A percentile compares a stretch with the other conserved stretches of the same genome.
These are phyloP conservation scores for Panagrolaimus sp. DNA, from an alignment of 1,140 invertebrate species.

Conservation along the genomic window DNA sequence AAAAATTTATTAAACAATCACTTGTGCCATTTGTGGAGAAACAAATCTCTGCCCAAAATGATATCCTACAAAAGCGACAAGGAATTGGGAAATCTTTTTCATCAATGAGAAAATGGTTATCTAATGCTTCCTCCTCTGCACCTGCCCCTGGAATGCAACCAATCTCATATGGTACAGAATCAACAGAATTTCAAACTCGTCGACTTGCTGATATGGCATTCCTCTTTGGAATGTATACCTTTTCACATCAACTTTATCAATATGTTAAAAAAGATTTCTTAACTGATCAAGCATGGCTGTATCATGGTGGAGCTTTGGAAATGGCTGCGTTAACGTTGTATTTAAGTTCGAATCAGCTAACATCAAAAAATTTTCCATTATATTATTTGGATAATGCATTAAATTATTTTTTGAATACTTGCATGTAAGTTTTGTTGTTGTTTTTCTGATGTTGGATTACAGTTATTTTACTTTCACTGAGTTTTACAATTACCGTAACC, in stretches of 20 bases:
- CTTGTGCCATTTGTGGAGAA: constrained; percentile 28
- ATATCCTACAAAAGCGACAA: constrained; percentile 16
- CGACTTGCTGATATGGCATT: constrained; percentile 89
- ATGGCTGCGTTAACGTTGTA: constrained; percentile 47
- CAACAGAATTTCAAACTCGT: constrained; percentile 83
- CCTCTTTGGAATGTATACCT: constrained; percentile 85
- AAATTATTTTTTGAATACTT: constrained; percentile 48
- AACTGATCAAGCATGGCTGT: constrained; percentile 89
- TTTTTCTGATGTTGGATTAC: no score
- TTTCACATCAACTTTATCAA: constrained; percentile 88
- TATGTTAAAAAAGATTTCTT: constrained; percentile 90
- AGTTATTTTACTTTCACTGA: no score
- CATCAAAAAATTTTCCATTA: constrained; percentile 41
- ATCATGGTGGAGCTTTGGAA: constrained; percentile 62
- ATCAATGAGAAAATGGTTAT: constrained; percentile 20
- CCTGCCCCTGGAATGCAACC: constrained; percentile 8
- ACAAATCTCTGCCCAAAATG: constrained; percentile 17
- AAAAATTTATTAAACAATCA: constrained; percentile 36
- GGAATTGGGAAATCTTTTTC: constrained; percentile 16
- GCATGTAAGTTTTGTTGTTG: constrained; percentile 29
- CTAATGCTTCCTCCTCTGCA: background rate
- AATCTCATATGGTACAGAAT: constrained; percentile 66
- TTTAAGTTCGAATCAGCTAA: constrained; percentile 22
- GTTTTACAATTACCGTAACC: no score
- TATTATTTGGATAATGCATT: constrained; percentile 49